Base-by-base conservation (phyloP, 2,888 invertebrate genomes). In the Chrysolina haemoptera region DNA sequence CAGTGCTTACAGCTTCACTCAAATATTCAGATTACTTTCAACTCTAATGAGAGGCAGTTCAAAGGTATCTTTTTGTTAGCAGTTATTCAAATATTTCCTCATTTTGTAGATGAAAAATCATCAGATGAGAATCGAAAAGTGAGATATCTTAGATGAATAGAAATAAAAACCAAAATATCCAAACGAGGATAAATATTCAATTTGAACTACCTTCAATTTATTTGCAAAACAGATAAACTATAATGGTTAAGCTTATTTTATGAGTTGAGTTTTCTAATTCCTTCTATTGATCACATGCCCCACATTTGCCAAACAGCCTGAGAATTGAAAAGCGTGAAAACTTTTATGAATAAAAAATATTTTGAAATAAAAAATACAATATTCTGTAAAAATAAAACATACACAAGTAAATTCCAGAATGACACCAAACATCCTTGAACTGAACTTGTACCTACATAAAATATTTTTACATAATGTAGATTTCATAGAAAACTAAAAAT, bases 1-100 rank as follows among this genome's bases (percentile, higher is more conserved):
- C 67, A 67, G 67, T 67, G 67, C 67, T 53, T 40, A 67, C 12
- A 46, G 35, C n/a, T 22, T 35, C 10, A 66, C 35, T 22, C n/a
- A 41, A 50, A 67, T 55, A 67, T 20, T 53, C 27, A 16, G 46
- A 50, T 41, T 16, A 40, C 12, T 4, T 46, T 2, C n/a, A 46
- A 46, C 12, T 46, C 46, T n/a, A 46, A 46, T 14, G 14, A 12
- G 14, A 46, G 46, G 46, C 46, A 46, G 46, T 46, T 46, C 12
- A 35, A 35, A 53, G 20, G 20, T 20, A 53, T 16, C n/a, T 48
- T 48, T 48, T 16, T 5, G 48, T 48, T 48, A 16, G 48, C 16
- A 16, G 4, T 53, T 10, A 12, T 9, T 53, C 16, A 20, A 53
- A 53, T 5, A 22, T 11, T 18, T 10, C 12, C 9, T 6, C 16